A percentile compares a stretch with the other conserved stretches of the same genome.
These are phyloP conservation scores for Acanthoscelides obtectus DNA, from an alignment of 2,888 invertebrate genomes.

Conservation along the genomic window DNA sequence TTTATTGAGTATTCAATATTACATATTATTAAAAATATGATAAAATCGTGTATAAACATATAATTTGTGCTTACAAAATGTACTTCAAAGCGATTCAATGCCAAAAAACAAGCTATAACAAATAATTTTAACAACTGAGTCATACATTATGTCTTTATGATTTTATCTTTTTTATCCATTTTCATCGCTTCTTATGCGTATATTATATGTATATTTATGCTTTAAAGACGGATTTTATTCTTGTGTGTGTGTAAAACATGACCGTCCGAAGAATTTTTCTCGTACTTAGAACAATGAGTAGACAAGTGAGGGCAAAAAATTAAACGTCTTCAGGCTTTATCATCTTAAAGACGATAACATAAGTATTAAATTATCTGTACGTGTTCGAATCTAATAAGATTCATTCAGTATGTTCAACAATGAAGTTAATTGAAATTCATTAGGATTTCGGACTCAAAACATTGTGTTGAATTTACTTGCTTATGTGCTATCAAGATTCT, in stretches of 20 bases:
- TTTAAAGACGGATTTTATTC: constrained; percentile 23
- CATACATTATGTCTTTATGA: constrained; percentile 18
- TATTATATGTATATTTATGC: neutral
- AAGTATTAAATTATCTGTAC: too few species aligned
- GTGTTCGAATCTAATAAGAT: too few species aligned
- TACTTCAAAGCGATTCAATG: constrained; percentile 38
- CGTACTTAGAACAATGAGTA: neutral
- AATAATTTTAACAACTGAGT: constrained; percentile 22
- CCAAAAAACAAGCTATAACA: constrained; percentile 29
- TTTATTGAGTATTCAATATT: constrained; percentile 30
- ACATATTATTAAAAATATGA: constrained; percentile 47
- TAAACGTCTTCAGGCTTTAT: too few species aligned
- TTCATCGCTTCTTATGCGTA: neutral
- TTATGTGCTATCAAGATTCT: too few species aligned
- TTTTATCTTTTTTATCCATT: constrained; percentile 7
- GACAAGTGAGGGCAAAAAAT: neutral
- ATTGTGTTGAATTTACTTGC: too few species aligned
- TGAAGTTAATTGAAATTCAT: too few species aligned
- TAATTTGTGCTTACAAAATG: constrained; percentile 46
- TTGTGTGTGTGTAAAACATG: neutral
- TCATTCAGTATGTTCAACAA: too few species aligned
- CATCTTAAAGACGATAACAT: too few species aligned
- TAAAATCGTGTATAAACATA: constrained; percentile 49
- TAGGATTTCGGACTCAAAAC: too few species aligned
- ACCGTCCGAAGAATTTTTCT: neutral